Conservation (phyloP, 2,797 vertebrate genomes). For the Danio albolineatus region DNA sequence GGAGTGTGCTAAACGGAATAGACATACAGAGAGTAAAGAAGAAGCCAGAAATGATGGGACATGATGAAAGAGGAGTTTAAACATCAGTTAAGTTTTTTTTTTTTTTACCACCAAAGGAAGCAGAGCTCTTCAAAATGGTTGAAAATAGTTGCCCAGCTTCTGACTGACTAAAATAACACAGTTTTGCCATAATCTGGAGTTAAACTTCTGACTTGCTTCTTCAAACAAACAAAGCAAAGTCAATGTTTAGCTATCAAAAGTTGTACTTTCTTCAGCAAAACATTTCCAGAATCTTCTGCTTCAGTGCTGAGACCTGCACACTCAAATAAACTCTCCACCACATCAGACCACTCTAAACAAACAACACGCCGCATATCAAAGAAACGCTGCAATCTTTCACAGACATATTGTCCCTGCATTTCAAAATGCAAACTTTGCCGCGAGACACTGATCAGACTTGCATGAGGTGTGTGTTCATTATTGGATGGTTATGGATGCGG, state of each 20-base stretch:
- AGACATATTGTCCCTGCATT: slow-evolving; percentile 34
- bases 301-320: slow-evolving; percentile 9
- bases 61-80: not conserved
- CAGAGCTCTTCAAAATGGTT: not conserved
- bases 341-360: slow-evolving; percentile 12
- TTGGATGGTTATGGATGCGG: slow-evolving; percentile 32
- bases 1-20: not conserved
- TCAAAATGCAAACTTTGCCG: slow-evolving; percentile 20
- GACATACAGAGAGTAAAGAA: not conserved
- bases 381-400: slow-evolving; percentile 12
- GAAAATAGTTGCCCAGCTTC: not conserved
- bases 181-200: not conserved
- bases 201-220: not conserved
- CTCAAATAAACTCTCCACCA: slow-evolving; percentile 11
- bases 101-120: not conserved
- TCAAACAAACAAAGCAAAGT: not conserved
- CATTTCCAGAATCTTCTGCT: not conserved
- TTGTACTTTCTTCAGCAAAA: slow-evolving; percentile 14
- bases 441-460: slow-evolving; percentile 54
- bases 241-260: not conserved
- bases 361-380: slow-evolving; percentile 33
- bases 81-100: not conserved
- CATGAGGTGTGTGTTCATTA: slow-evolving; percentile 58
- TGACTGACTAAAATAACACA: not conserved
- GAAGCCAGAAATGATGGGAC: not conserved